These are phyloP conservation scores for Vimba vimba DNA, from an alignment of 2,113 vertebrate genomes.

Conservation along the genomic window DNA sequence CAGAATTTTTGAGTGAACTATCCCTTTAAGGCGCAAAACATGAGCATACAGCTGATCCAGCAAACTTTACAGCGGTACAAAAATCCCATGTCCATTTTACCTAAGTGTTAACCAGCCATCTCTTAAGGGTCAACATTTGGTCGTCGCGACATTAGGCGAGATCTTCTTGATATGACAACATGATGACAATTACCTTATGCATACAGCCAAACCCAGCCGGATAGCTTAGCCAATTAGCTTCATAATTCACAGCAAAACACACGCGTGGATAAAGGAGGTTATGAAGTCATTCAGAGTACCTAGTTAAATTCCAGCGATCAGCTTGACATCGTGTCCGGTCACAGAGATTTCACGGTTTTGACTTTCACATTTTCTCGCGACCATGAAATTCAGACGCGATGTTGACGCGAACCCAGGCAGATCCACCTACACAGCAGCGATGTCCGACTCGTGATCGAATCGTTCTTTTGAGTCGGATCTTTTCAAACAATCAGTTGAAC, in stretches of 20 bases:
- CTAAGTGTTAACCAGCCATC: neutral
- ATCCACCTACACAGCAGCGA: slow-evolving; percentile 8
- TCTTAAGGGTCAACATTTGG: neutral
- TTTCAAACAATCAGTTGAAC: neutral
- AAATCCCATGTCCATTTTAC: neutral
- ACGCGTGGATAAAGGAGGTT: neutral
- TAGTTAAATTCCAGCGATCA: neutral
- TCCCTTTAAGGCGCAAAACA: slow-evolving; percentile 6
- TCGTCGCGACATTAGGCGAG: neutral
- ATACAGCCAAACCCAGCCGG: slow-evolving; percentile 17
- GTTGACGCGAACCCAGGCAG: slow-evolving; percentile 13
- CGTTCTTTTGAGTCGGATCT: neutral
- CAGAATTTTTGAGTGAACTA: neutral
- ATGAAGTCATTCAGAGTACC: neutral
- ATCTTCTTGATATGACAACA: neutral
- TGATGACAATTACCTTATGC: slow-evolving; percentile 3
- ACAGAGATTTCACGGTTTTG: neutral
- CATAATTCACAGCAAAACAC: slow-evolving; percentile 14
- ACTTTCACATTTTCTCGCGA: slow-evolving; percentile 28
- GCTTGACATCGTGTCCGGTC: slow-evolving; percentile 11
- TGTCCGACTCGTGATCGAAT: neutral
- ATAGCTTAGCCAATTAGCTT: slow-evolving; percentile 46
- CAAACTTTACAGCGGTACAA: slow-evolving; percentile 27
- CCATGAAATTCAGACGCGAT: slow-evolving; percentile 18
- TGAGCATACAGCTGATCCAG: slow-evolving; percentile 27